Base-by-base conservation (phyloP, 2,888 invertebrate species). In the Omphaloscelis lunosa region DNA sequence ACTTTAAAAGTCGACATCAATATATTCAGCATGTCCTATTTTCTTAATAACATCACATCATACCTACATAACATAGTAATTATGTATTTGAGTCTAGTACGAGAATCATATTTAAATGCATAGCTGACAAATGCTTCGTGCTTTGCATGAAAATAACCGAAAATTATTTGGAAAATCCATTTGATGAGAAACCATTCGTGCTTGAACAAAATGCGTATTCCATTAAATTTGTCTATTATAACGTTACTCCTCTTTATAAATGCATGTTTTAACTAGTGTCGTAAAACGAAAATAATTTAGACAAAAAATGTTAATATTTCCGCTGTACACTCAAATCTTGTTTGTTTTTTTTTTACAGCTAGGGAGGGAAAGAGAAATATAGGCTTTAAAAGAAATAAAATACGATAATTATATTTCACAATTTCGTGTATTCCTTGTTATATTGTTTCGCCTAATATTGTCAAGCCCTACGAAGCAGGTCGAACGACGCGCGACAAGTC, bases 91-190 rank as follows among this genome's bases (percentile, higher is more conserved):
- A 17, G 7, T 56, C 17, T 17, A 27, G 53, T 29, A 48, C 9
- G 9, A 45, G 23, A 39, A 20, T 20, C 8, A 5, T 1, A 53
- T 77, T 75, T 12, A 34, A 63, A 75, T 77, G 17, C 39, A 72
- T 12, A 39, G 27, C 23, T 12, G 56, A 6, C 12, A 56, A 39
- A 17, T 27, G 23, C 2, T 39, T 48, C 56, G 34, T 39, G 79
- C 1, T 17, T 66, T 7, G 27, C 12, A 48, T 58, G 20, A 66
- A 27, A 77, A 45, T 12, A 1, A 0, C 17, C 6, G 27, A 2
- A 8, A 5, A 8, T 51, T 1, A 78, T 78, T 77, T 58, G 0
- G 17, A 63, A 56, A 23, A 58, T 34, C 39, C 12, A 48, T 58
- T 59, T 51, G n/a, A n/a, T 11, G 20, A 20, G 2, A 48, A 58